phyloP scores from a whole-genome alignment of 2,113 vertebrate species.

The Proterorhinus semilunaris region DNA sequence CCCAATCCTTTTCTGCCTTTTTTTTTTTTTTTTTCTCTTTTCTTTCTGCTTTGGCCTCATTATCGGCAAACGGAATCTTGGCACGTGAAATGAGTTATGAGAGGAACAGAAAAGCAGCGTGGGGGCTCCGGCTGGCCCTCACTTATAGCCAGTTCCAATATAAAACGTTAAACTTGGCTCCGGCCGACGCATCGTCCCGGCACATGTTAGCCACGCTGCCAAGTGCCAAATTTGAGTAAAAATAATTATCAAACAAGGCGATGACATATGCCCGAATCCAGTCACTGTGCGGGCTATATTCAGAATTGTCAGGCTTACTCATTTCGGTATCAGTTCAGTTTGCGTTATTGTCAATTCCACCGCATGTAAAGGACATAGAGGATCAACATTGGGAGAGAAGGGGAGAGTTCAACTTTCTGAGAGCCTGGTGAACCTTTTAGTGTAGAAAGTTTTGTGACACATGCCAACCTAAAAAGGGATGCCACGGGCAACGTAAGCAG shows the following conservation, averaged over 20 bases:
- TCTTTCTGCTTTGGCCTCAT: constrained; percentile 48
- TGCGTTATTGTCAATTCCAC: too few species aligned
- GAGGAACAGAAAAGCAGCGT: constrained; percentile 85
- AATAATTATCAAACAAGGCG: constrained; percentile 73
- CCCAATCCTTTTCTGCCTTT: constrained; percentile 56
- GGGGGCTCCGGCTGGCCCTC: constrained; percentile 80
- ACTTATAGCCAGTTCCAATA: constrained; percentile 84
- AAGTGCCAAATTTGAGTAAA: constrained; percentile 86
- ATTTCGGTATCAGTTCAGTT: too few species aligned
- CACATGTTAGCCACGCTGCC: constrained; percentile 90
- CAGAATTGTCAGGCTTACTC: constrained; percentile 5
- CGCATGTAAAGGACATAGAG: too few species aligned
- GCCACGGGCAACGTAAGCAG: too few species aligned
- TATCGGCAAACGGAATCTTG: constrained; percentile 82
- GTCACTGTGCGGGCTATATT: constrained; percentile 57
- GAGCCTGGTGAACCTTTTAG: too few species aligned
- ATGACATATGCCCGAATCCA: constrained; percentile 72
- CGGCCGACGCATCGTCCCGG: constrained; percentile 82
- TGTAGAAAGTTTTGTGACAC: too few species aligned
- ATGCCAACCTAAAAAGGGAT: too few species aligned
- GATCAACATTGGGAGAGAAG: too few species aligned
- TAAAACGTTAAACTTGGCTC: constrained; percentile 95
- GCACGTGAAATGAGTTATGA: constrained; percentile 85
- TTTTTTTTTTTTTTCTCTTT: too few species aligned
- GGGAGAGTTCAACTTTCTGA: too few species aligned